Conservation (phyloP, 2,113 vertebrate genomes). For the Rhadina sibilatrix region DNA sequence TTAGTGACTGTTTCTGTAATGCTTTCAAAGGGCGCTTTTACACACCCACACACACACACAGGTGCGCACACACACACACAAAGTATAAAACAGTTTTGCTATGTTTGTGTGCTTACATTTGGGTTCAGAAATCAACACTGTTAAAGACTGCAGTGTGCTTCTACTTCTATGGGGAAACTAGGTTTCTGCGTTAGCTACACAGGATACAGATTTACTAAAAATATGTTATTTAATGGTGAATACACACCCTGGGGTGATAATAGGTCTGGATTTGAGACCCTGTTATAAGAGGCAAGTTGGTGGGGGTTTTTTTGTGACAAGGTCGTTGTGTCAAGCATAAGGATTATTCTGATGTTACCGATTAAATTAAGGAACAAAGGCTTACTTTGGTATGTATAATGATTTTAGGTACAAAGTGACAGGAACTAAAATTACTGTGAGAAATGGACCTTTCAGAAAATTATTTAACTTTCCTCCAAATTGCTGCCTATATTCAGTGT, state of each 20-base stretch:
- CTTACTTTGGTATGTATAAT: background rate
- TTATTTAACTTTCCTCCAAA: background rate
- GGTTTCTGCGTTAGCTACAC: background rate
- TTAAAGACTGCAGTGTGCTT: background rate
- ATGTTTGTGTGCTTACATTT: rapidly evolving
- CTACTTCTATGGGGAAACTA: background rate
- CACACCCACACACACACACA: too few relatives aligned
- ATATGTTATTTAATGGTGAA: background rate
- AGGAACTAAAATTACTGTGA: background rate
- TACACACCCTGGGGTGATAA: rapidly evolving
- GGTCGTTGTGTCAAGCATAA: background rate
- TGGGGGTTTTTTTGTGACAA: background rate
- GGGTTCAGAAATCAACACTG: background rate
- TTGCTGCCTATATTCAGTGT: background rate
- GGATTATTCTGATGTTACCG: background rate
- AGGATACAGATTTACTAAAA: background rate
- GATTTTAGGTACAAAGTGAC: background rate
- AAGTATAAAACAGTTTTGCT: background rate
- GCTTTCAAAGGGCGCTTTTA: background rate
- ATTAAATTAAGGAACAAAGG: background rate
- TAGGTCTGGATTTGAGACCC: background rate
- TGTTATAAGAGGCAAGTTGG: background rate
- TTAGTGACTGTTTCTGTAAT: background rate
- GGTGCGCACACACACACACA: background rate
- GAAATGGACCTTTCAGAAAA: background rate